These are phyloP conservation scores for Dolichomitus sp. DNA, from an alignment of 2,888 invertebrate genomes.

Conservation along the genomic window DNA sequence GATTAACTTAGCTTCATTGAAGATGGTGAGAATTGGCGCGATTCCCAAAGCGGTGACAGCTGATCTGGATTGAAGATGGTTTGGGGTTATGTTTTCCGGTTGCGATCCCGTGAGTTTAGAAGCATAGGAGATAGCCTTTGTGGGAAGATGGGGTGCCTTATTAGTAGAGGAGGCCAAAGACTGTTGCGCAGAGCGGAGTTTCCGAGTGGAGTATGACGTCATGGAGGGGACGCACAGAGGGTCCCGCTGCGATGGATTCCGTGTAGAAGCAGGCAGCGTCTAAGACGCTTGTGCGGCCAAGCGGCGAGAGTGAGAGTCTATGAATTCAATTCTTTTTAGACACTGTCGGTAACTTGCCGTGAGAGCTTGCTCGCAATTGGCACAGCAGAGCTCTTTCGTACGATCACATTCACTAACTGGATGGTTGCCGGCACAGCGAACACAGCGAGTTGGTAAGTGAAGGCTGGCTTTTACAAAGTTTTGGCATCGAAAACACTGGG, in stretches of 20 bases:
- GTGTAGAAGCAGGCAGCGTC: neutral
- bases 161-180: no score
- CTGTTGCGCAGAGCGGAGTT: no score
- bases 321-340: neutral
- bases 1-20: neutral
- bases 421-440: conserved; percentile 20
- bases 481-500: conserved; percentile 25
- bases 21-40: neutral
- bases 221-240: no score
- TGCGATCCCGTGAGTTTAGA: no score
- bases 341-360: conserved; percentile 2
- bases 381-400: conserved; percentile 1
- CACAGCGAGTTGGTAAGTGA: neutral
- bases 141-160: no score
- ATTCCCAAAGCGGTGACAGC: neutral
- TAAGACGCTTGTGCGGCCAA: neutral
- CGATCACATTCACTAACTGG: no score
- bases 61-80: neutral
- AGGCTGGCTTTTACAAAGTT: conserved; percentile 12
- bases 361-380: conserved; percentile 11
- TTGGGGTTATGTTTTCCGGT: neutral
- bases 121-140: no score
- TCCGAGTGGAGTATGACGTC: no score
- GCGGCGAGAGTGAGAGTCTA: neutral
- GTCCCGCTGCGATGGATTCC: no score